Base-by-base conservation (phyloP, 2,797 vertebrate species). In the Gambusia yucatana region DNA sequence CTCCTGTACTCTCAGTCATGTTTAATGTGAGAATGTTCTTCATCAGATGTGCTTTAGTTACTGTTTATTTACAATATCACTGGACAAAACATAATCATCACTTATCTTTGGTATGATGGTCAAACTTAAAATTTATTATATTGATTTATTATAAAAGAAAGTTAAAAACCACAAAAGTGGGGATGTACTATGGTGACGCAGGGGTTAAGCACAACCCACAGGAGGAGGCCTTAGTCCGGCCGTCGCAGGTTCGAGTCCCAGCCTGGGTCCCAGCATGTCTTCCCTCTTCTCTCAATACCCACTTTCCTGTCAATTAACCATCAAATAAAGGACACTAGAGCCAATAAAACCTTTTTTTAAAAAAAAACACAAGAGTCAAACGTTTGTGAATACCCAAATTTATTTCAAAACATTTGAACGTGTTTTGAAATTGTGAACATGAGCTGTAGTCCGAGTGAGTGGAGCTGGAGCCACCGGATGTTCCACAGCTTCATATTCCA, bases 341-440 rank as follows among this genome's bases (percentile, higher is more conserved):
- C 33, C 33, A 33, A 33, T 33, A 33, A 33, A 33, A 33, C 33
- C 33, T 33, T 33, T 33, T 33, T 33, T 33, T 6, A 0, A 6
- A 39, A 36, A 52, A 73, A 76, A 70, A 88, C 72, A 82, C 11
- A 55, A 78, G 6, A 46, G 3, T 0, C 3, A 83, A 41, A 41
- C 13, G 55, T 70, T 82, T 85, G 73, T 88, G n/a, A 83, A 82
- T 41, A 82, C 55, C 76, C 78, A 85, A 81, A 78, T 95, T 96
- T 96, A 95, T 96, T 95, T 94, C 71, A 92, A 89, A 90, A 88
- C 86, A 86, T 86, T 48, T 73, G 73, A 80, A 87, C 43, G 17
- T 7, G 20, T 52, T 52, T 52, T 25, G 48, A 9, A 52, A 52
- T 52, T 25, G 20, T 25, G 48, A 50, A 2, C 20, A 72, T 76